Percentiles rank a stretch among this genome's conserved stretches.
phyloP scores from a whole-genome alignment of 1,140 invertebrate genomes.

The Neodiprion virginianus region DNA sequence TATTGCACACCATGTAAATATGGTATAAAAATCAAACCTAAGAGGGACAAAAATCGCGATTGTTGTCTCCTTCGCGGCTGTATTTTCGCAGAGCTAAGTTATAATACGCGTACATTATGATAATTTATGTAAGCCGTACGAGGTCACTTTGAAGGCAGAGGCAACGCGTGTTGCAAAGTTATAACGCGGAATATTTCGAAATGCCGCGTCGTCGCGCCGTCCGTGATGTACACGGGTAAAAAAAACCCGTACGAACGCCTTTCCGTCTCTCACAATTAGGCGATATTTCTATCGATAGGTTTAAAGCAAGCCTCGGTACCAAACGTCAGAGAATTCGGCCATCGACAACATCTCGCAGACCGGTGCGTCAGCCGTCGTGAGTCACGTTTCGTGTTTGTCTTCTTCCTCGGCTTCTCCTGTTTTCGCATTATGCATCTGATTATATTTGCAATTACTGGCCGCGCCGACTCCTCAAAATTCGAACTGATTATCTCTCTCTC shows the following conservation, averaged over 20 bases:
- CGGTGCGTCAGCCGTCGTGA: background rate
- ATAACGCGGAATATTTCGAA: background rate
- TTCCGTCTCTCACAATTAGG: too few relatives aligned
- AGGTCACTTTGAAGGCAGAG: background rate
- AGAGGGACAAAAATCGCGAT: background rate
- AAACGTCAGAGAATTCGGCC: background rate
- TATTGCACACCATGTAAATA: background rate
- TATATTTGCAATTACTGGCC: too few relatives aligned
- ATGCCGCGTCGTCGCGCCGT: background rate
- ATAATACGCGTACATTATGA: background rate
- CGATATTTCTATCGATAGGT: too few relatives aligned
- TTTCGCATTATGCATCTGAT: too few relatives aligned
- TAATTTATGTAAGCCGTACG: constrained; percentile 5
- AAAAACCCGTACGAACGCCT: too few relatives aligned
- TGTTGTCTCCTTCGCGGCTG: background rate
- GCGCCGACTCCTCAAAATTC: too few relatives aligned
- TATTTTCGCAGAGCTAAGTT: too few relatives aligned
- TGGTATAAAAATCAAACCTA: background rate
- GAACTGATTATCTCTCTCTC: too few relatives aligned
- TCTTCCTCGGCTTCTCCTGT: background rate
- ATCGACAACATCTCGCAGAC: background rate
- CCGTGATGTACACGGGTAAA: background rate
- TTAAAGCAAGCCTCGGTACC: too few relatives aligned
- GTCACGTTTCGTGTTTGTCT: background rate
- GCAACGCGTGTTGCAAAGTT: background rate